Evolutionary conservation across 2,113 vertebrate genomes (phyloP), one percentile per base, ranked within the genome.

Genomic region (Urocolius indicus): DNA sequence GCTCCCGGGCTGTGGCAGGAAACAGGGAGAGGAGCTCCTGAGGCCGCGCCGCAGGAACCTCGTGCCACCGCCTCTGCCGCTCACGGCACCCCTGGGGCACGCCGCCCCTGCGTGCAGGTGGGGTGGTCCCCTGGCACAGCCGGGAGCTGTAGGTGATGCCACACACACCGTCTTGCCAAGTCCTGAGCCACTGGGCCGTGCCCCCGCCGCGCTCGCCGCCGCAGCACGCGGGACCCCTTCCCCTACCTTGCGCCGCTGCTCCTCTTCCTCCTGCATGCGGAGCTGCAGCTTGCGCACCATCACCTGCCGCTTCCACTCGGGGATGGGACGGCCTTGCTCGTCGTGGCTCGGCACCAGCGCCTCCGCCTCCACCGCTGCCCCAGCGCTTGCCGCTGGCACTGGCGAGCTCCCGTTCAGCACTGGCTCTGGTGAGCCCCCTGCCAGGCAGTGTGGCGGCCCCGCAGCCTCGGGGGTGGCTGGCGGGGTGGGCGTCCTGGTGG

Each of bases 261-360:
- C 98, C 65, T 99, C 99, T 84, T 99, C 99, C 90, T 99, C 99
- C 89, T 99, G 99, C 96, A 99, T 99, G 97, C 99, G 99, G 92
- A 98, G 97, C 95, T 99, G 99, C 80, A 99, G 97, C 97, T 99
- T 99, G 21, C 98, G 98, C 84, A 99, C 99, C 99, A 99, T 99
- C 94, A 99, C 99, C 90, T 99, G 99, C 82, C 99, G 98, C 97
- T 99, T 99, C 99, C 99, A 99, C 97, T 99, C 99, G 1, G 99
- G 99, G 41, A 99, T 99, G 72, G 98, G 98, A 24, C 80, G 97
- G 43, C 99, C 99, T 29, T 83, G 97, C 92, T 99, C 99, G 8
- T 99, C 99, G 45, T 98, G 98, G 32, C 98, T 99, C 85, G 99
- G 99, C 78, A 99, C 98, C 72, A 99, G 97, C 0, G 96, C 94